Percentiles rank a stretch among this genome's conserved stretches.
Conservation (phyloP, 2,888 invertebrate genomes). For the Acleris cristana region DNA sequence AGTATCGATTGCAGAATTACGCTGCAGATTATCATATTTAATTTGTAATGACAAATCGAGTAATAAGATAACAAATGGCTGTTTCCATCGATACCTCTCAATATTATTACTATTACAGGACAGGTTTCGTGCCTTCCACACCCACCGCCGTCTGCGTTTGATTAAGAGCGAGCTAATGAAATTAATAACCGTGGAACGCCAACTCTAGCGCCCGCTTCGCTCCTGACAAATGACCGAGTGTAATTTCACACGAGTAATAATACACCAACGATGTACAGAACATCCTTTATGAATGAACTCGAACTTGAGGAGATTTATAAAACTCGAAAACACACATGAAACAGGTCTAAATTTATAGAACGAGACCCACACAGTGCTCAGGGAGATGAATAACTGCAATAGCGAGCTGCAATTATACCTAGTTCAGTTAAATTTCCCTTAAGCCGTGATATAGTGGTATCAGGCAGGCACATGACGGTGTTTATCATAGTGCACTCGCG, state of each 20-base stretch:
- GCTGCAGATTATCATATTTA: conserved; percentile 8
- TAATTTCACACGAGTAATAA: conserved; percentile 79
- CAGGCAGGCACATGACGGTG: conserved; percentile 44
- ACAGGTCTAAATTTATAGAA: conserved; percentile 18
- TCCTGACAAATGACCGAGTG: conserved; percentile 79
- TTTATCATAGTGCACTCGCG: conserved; percentile 53
- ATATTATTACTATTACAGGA: conserved; percentile 55
- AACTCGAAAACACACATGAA: conserved; percentile 26
- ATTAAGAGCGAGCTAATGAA: conserved; percentile 79
- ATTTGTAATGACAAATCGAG: conserved; percentile 40
- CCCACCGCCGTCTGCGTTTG: conserved; percentile 58
- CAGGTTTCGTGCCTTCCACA: conserved; percentile 56
- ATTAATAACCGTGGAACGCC: conserved; percentile 76
- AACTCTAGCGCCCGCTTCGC: conserved; percentile 68
- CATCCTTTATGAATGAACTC: conserved; percentile 42
- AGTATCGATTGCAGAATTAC: no score
- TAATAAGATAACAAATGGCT: conserved; percentile 44
- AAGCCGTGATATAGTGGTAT: conserved; percentile 62
- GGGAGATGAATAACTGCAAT: conserved; percentile 38
- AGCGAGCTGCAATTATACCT: conserved; percentile 53
- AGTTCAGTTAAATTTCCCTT: conserved; percentile 54
- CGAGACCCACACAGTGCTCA: not conserved
- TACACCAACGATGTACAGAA: conserved; percentile 52
- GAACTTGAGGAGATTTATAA: conserved; percentile 33
- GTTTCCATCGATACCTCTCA: conserved; percentile 53